Evolutionary conservation across 1,140 invertebrate genomes (phyloP), one percentile per base, ranked within the genome.

Genomic region (Luehdorfia chinensis): DNA sequence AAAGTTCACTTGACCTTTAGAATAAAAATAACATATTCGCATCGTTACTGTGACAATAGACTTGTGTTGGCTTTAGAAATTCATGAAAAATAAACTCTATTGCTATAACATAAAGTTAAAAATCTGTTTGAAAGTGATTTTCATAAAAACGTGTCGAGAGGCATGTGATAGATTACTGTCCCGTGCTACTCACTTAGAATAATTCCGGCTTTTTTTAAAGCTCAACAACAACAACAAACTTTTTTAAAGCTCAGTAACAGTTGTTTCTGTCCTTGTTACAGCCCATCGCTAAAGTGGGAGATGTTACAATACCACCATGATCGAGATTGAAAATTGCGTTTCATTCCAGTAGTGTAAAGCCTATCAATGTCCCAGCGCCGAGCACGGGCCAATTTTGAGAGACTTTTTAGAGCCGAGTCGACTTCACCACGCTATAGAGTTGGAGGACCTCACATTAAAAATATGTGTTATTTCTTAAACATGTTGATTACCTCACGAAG

Each of bases 1-100:
- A 37, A 37, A 11, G 50, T 13, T 23, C 37, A 37, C 16, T 36
- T 44, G 37, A 54, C 51, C 45, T 48, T 48, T 47, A n/a, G 11
- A 21, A 21, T n/a, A 18, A 37, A 33, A 47, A 48, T 43, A 47
- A 46, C 14, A 45, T 14, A 25, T 36, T 39, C 15, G 46, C 28
- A 28, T 39, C 37, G 34, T 48, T 33, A n/a, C n/a, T n/a, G 2
- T 21, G 19, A 21, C 19, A 21, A 21, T 21, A 21, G 19, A 21
- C 19, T 21, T 2, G 2, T 21, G 19, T 2, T 6, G 6, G 2
- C 19, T 21, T 21, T 3, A 21, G 19, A 6, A 21, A 3, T 21
- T 21, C 6, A n/a, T 14, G 2, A 8, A 15, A n/a, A 33, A 33
- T 15, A 15, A 33, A 31, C 1, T 31, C 8, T 3, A 16, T n/a